phyloP scores from a whole-genome alignment of 2,113 vertebrate genomes.

The Antechinus stuartii region DNA sequence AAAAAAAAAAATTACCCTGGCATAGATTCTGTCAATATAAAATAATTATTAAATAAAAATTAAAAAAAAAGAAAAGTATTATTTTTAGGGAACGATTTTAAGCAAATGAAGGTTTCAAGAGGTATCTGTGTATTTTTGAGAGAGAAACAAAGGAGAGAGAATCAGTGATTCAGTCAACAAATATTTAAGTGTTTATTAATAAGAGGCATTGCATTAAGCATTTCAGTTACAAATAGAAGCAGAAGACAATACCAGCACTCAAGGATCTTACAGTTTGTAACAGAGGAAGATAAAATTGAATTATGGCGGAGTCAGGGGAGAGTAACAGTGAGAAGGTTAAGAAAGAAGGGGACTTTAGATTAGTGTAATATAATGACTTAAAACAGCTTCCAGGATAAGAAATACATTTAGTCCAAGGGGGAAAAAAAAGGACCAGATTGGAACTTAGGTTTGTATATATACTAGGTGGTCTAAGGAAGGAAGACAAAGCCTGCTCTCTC shows the following conservation, averaged over 20 bases:
- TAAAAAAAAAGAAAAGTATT: background rate
- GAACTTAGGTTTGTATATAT: background rate
- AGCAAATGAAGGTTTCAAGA: background rate
- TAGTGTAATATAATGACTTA: background rate
- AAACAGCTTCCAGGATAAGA: background rate
- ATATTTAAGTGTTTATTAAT: background rate
- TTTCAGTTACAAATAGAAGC: background rate
- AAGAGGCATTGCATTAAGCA: background rate
- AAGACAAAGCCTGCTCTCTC: background rate
- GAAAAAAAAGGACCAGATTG: background rate
- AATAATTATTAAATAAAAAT: background rate
- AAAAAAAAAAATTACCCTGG: no score
- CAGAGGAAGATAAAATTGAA: background rate
- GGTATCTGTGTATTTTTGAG: background rate
- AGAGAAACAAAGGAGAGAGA: background rate
- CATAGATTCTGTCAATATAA: no score
- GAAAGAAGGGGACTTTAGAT: background rate
- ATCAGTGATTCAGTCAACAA: background rate
- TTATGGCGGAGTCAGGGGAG: background rate
- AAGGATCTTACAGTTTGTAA: background rate
- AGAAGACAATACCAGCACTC: background rate
- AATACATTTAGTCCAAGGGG: background rate
- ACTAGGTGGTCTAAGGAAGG: background rate
- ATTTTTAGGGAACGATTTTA: background rate
- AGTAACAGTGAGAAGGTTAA: background rate